Percentiles rank a stretch among this genome's conserved stretches.
Conservation (phyloP, 1,140 invertebrate species). For the Phenacoccus solenopsis region DNA sequence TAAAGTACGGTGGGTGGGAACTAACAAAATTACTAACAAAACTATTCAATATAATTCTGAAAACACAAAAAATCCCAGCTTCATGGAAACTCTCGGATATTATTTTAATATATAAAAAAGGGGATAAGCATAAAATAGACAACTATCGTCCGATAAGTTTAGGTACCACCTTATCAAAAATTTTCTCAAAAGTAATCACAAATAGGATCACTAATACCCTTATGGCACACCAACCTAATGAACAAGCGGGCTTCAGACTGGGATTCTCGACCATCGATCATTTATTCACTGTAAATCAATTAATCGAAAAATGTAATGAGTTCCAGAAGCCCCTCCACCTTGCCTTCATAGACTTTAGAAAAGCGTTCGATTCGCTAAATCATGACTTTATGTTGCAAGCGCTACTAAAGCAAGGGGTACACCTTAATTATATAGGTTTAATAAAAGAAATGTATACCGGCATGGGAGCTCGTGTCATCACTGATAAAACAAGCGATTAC, state of each 20-base stretch:
- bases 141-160: constrained; percentile 32
- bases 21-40: constrained; percentile 5
- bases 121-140: constrained; percentile 26
- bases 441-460: not conserved
- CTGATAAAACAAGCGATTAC: not conserved
- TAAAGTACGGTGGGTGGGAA: not conserved
- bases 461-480: not conserved
- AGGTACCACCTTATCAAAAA: constrained; percentile 28
- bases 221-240: constrained; percentile 28
- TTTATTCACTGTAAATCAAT: constrained; percentile 10
- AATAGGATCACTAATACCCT: constrained; percentile 24
- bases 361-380: constrained; percentile 18
- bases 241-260: constrained; percentile 32
- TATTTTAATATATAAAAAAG: constrained; percentile 31
- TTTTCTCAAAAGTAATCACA: constrained; percentile 26
- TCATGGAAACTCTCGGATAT: constrained; percentile 28
- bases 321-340: not conserved
- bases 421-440: not conserved
- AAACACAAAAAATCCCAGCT: constrained; percentile 26
- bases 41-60: constrained; percentile 19
- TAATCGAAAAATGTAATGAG: constrained; percentile 22
- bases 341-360: constrained; percentile 19
- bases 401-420: not conserved
- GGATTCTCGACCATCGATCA: constrained; percentile 25
- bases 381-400: not conserved